Evolutionary conservation across 2,113 vertebrate species (phyloP), one percentile per base, ranked within the genome.

Genomic region (Sphyrna mokarran): DNA sequence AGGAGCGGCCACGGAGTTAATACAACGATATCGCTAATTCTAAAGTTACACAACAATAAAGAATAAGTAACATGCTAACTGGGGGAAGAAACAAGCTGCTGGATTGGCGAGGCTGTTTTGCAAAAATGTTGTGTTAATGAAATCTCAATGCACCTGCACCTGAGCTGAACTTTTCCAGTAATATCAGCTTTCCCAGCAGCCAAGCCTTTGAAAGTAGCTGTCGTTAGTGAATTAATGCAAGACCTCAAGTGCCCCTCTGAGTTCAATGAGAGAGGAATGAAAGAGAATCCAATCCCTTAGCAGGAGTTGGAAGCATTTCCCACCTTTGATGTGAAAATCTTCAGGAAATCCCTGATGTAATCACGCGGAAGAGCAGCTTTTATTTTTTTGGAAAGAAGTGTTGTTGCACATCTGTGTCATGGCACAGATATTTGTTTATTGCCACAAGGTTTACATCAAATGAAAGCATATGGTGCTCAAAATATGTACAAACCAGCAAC

Each of bases 251-350:
- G 40, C 69, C 43, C 69, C 68, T 95, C 14, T 54, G 94, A 95
- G 94, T 72, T 95, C 68, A 72, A 54, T 72, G 40, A n/a, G 58
- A 94, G 93, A 94, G 66, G 93, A 95, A 95, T 95, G 94, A 72
- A 95, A 95, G 70, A 54, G 69, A 48, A 95, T 76, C 68, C 94
- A 63, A 29, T 76, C 94, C 94, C 22, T 13, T 11, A 54, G 40
- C 40, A 72, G 68, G 66, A 54, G 26, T 29, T 70, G 93, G 94
- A 72, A 95, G 69, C 94, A 76, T 95, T 68, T 95, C 68, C 70
- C 94, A 95, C 94, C 94, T 95, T 95, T 95, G 94, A 95, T 95
- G 94, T 95, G 94, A 76, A 95, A 95, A 76, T 95, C 68, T 72
- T 95, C 94, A 72, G 69, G 94, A 95, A 95, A 72, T 95, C 94